A percentile compares a stretch with the other conserved stretches of the same genome.
These are phyloP conservation scores for Hemichromis elongatus DNA, from an alignment of 2,113 vertebrate species.

Conservation along the genomic window DNA sequence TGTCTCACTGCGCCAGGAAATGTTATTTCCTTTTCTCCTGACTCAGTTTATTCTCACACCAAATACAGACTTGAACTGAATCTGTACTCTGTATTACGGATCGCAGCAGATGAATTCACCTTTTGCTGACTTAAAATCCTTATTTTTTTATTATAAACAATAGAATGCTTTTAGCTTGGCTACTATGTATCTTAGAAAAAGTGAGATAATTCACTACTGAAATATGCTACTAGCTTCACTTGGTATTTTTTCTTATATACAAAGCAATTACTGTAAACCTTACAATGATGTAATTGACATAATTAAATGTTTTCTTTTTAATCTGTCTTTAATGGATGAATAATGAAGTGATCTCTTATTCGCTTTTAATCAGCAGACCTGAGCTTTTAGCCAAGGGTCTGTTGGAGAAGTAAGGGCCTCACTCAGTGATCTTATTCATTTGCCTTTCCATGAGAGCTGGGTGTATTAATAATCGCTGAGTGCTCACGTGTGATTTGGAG, in stretches of 20 bases:
- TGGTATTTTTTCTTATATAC: background rate
- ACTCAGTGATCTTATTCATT: background rate
- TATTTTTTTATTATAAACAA: background rate
- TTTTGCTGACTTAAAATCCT: accelerated
- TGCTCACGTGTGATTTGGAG: background rate
- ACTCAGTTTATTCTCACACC: too few species aligned
- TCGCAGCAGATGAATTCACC: background rate
- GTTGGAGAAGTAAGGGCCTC: background rate
- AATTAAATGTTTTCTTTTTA: background rate
- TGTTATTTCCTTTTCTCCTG: background rate
- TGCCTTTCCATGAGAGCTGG: background rate
- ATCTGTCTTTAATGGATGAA: background rate
- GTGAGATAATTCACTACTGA: background rate
- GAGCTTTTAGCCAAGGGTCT: background rate
- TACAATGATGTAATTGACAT: background rate
- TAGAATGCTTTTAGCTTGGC: background rate
- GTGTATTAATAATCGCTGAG: background rate
- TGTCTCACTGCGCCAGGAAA: background rate
- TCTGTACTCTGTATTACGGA: background rate
- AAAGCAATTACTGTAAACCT: background rate
- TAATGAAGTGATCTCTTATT: background rate
- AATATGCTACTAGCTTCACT: background rate
- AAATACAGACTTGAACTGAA: background rate
- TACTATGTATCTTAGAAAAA: background rate
- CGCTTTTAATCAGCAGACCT: background rate